Conservation (phyloP, 2,113 vertebrate genomes). For the Aix galericulata region DNA sequence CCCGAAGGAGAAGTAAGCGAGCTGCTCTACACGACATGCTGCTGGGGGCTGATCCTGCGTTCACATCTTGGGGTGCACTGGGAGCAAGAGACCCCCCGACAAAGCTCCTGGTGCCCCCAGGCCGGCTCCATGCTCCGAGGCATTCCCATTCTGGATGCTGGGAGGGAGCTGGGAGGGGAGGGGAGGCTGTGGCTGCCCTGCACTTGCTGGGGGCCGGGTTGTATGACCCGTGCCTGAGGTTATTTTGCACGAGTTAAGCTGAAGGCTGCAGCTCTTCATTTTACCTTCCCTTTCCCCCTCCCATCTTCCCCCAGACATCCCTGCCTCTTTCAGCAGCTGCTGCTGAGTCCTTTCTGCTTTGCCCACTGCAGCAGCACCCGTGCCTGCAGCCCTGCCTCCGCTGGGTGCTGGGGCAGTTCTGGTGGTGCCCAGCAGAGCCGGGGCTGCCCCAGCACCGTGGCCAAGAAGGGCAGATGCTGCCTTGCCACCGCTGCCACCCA, state of each 20-base stretch:
- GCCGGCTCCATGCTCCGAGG: background rate
- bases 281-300: too few species aligned
- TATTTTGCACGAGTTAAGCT: background rate
- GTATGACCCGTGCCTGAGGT: background rate
- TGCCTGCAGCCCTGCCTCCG: background rate
- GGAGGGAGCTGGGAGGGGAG: background rate
- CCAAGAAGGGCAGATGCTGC: background rate
- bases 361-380: fast-evolving
- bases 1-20: constrained; percentile 72
- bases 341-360: background rate
- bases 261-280: background rate
- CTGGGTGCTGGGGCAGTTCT: background rate
- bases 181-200: background rate
- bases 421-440: background rate
- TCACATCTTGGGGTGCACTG: background rate
- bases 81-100: background rate
- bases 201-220: background rate
- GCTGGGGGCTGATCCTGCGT: background rate
- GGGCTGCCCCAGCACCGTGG: background rate
- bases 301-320: background rate
- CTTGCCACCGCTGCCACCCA: background rate
- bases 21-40: background rate
- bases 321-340: background rate
- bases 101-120: background rate
- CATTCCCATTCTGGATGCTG: fast-evolving